A percentile compares a stretch with the other conserved stretches of the same genome.
Evolutionary conservation across 2,888 invertebrate species (phyloP).

Genomic region (Drosophila bunnanda): DNA sequence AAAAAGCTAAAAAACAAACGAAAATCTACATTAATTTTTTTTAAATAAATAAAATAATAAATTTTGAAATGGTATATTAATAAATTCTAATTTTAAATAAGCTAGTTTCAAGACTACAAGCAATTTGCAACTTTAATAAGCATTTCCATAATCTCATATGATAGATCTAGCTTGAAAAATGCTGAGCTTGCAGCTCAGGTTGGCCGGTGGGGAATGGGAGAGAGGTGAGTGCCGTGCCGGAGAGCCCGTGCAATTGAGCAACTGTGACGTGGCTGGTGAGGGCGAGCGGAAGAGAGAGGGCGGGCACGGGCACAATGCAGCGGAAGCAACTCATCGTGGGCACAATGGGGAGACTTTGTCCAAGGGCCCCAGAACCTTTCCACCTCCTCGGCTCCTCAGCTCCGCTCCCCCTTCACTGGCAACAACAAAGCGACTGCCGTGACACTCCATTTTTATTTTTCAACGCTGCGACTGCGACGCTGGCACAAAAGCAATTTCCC

Average conservation of each 20-base stretch:
- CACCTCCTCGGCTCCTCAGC: constrained; percentile 8
- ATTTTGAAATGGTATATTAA: too few species aligned
- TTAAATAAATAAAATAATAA: too few species aligned
- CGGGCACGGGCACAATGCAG: constrained; percentile 33
- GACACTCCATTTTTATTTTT: constrained; percentile 78
- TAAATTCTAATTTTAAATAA: too few species aligned
- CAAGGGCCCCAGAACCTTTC: constrained; percentile 30
- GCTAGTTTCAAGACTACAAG: too few species aligned
- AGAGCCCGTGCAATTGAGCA: constrained; percentile 28
- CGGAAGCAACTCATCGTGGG: constrained; percentile 69
- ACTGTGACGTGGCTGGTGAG: constrained; percentile 21
- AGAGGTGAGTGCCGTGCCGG: constrained; percentile 7
- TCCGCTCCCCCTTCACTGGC: neutral
- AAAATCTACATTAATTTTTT: too few species aligned
- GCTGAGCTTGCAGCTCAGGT: neutral
- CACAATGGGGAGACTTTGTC: constrained; percentile 57
- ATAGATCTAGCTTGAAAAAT: neutral
- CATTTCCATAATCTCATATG: too few species aligned
- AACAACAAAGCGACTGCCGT: constrained; percentile 61
- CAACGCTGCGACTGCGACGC: constrained; percentile 55
- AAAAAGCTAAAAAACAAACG: too few species aligned
- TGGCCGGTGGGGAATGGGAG: constrained; percentile 1
- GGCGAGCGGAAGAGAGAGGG: constrained; percentile 20
- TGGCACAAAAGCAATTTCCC: constrained; percentile 66
- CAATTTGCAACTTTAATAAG: too few species aligned